These are phyloP conservation scores for Tridacna gigas DNA, from an alignment of 2,888 invertebrate genomes.

Conservation along the genomic window DNA sequence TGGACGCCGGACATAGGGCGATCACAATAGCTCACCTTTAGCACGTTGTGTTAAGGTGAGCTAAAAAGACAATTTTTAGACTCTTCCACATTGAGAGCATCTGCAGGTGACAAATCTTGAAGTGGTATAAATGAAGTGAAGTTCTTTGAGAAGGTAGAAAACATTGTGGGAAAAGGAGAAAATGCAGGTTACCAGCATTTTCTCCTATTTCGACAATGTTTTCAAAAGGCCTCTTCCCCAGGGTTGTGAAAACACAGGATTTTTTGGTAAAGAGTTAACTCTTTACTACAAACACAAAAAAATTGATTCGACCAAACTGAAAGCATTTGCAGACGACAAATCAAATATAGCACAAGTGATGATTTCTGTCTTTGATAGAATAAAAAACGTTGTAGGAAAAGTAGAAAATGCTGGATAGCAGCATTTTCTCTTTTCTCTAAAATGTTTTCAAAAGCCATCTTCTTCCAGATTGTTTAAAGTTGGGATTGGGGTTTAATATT, in stretches of 20 bases:
- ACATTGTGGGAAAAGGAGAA: neutral
- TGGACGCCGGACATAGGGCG: too few species aligned
- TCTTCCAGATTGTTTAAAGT: too few species aligned
- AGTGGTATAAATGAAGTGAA: neutral
- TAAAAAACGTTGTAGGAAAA: neutral
- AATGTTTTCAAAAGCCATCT: neutral
- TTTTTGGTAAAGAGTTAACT: neutral
- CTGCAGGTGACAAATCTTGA: neutral
- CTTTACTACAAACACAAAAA: neutral
- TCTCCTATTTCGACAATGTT: neutral
- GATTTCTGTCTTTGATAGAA: neutral
- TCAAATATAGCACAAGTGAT: neutral
- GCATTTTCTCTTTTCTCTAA: neutral
- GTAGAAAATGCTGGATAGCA: neutral
- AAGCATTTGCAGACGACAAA: neutral
- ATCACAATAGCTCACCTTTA: too few species aligned
- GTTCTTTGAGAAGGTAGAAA: neutral
- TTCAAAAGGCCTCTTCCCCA: neutral
- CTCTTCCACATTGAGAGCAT: neutral
- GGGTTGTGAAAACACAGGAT: neutral
- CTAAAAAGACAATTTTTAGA: too few species aligned
- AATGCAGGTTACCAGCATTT: neutral
- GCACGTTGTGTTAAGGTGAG: too few species aligned
- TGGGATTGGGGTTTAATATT: too few species aligned
- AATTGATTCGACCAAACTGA: neutral